Conservation (phyloP, 2,797 vertebrate genomes). For the Chelonia mydas region DNA sequence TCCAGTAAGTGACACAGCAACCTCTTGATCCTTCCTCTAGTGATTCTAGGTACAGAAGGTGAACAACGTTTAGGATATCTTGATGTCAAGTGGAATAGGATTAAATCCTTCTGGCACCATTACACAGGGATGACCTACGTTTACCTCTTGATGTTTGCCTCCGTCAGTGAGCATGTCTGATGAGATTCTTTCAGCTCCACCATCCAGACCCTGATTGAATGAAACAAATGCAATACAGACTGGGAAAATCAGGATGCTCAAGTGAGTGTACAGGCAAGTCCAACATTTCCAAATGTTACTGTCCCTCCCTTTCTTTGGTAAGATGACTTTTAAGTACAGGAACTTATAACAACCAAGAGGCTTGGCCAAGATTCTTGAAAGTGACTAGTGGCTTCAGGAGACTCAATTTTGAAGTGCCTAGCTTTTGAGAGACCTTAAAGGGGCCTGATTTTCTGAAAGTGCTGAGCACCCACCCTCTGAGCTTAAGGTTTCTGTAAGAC, state of each 20-base stretch:
- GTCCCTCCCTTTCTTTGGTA: constrained; percentile 29
- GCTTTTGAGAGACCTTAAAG: not conserved
- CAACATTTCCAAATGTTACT: not conserved
- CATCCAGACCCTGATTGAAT: not conserved
- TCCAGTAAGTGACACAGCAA: not conserved
- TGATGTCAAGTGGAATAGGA: no score
- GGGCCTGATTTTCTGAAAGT: not conserved
- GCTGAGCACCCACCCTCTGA: not conserved
- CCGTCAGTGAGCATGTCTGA: accelerated
- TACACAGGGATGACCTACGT: not conserved
- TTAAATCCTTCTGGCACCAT: accelerated
- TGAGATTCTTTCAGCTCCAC: not conserved
- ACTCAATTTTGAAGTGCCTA: not conserved
- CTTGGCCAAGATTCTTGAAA: constrained; percentile 26
- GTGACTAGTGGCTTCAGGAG: constrained; percentile 37
- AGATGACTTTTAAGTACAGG: constrained; percentile 35
- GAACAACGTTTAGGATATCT: not conserved
- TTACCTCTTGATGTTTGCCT: accelerated
- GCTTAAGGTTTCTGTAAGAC: not conserved
- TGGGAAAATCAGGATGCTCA: constrained; percentile 48
- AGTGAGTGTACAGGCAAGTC: not conserved
- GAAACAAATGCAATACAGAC: not conserved
- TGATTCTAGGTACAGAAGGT: accelerated
- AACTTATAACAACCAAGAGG: constrained; percentile 61
- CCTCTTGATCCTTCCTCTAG: not conserved